Evolutionary conservation across 2,797 vertebrate species (phyloP).

Genomic region (Siniperca undulata): DNA sequence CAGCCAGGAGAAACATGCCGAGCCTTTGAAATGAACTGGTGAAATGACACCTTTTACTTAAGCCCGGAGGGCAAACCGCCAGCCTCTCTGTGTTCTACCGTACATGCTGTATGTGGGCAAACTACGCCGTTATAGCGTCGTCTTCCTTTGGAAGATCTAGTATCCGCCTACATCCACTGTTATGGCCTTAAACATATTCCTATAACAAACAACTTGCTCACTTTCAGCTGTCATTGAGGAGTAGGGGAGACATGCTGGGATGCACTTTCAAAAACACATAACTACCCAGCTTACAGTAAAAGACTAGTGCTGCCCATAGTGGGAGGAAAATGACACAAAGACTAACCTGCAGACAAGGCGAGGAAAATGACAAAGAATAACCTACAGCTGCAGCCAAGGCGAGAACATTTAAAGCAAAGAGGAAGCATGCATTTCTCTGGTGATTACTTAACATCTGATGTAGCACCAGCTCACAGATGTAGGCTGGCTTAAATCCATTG

Average conservation of each 20-base stretch:
- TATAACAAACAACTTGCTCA: conserved; percentile 50
- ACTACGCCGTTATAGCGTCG: conserved; percentile 38
- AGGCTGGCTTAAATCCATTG: conserved; percentile 77
- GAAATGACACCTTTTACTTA: conserved; percentile 62
- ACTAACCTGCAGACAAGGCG: conserved; percentile 60
- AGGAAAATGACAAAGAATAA: conserved; percentile 63
- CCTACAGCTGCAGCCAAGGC: conserved; percentile 56
- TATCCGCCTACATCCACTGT: conserved; percentile 10
- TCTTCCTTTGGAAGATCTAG: conserved; percentile 47
- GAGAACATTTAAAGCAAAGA: conserved; percentile 67
- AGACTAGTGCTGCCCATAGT: conserved; percentile 46
- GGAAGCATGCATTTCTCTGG: conserved; percentile 69
- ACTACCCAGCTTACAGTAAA: conserved; percentile 42
- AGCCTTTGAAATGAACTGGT: conserved; percentile 70
- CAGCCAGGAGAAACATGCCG: conserved; percentile 60
- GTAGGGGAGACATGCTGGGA: conserved; percentile 20
- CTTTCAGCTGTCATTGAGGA: conserved; percentile 45
- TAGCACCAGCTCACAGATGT: conserved; percentile 72
- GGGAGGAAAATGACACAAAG: conserved; percentile 57
- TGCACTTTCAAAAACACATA: conserved; percentile 47
- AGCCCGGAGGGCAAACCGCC: conserved; percentile 51
- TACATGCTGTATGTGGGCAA: conserved; percentile 28
- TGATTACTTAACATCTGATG: conserved; percentile 76
- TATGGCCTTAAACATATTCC: conserved; percentile 36
- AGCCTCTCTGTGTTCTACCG: conserved; percentile 14